Percentiles rank a stretch among this genome's conserved stretches.
Evolutionary conservation across 2,113 vertebrate genomes (phyloP).

Genomic region (Pachycephala philippinensis): DNA sequence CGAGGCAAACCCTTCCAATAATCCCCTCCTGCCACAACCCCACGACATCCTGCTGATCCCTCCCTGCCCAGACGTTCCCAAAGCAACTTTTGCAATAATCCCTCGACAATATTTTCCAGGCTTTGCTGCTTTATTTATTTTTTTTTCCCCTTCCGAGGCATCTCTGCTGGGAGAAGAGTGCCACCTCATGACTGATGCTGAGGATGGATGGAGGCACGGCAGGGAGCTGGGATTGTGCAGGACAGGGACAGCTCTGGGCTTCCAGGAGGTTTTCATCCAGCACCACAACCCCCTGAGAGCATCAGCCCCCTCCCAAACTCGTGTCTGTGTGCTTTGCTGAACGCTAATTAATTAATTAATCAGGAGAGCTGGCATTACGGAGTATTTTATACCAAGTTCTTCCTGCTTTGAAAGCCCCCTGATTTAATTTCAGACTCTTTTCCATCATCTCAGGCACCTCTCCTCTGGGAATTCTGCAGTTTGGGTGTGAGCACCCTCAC

Average conservation of each 20-base stretch:
- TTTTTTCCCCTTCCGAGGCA: not conserved
- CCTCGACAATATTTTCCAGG: not conserved
- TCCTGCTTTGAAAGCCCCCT: not conserved
- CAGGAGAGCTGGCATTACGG: not conserved
- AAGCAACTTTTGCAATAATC: not conserved
- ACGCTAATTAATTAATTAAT: not conserved
- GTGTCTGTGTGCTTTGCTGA: not conserved
- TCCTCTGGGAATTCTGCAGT: not conserved
- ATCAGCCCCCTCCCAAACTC: not conserved
- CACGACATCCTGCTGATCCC: not conserved
- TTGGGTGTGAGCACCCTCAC: not conserved
- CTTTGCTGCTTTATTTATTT: not conserved
- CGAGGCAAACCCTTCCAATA: not conserved
- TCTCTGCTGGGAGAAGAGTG: constrained; percentile 47
- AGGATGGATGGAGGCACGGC: not conserved
- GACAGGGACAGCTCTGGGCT: not conserved
- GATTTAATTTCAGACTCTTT: not conserved
- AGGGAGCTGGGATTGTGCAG: not conserved
- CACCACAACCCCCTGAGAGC: not conserved
- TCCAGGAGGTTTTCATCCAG: not conserved
- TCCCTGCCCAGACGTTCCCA: not conserved
- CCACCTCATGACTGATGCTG: constrained; percentile 44
- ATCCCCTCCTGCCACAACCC: not conserved
- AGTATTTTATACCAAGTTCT: not conserved
- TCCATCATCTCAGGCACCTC: too few relatives aligned